Evolutionary conservation across 2,113 vertebrate genomes (phyloP).

Genomic region (Lampris megalopsis): DNA sequence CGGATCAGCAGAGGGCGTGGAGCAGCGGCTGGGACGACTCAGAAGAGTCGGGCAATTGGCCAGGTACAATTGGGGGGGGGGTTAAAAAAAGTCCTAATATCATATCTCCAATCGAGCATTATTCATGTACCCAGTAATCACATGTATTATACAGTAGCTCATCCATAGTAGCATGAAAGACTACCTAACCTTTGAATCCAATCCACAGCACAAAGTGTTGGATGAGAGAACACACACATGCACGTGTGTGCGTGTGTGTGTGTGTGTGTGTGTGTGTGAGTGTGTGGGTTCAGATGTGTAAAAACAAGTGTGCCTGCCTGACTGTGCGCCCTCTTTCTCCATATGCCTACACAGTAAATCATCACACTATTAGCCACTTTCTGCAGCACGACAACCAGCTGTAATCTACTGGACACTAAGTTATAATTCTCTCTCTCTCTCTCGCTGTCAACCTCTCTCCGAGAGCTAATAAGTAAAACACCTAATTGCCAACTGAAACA

Average conservation of each 20-base stretch:
- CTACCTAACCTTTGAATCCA: too few species aligned
- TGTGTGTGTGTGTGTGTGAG: neutral
- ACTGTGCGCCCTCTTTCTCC: slow-evolving; percentile 23
- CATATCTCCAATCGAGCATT: too few species aligned
- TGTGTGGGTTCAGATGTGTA: neutral
- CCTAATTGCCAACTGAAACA: slow-evolving; percentile 61
- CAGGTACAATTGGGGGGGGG: too few species aligned
- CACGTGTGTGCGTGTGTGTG: neutral
- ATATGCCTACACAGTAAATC: slow-evolving; percentile 57
- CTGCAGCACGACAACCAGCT: slow-evolving; percentile 60
- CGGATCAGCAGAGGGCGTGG: too few species aligned
- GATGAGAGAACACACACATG: too few species aligned
- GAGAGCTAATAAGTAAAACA: slow-evolving; percentile 67
- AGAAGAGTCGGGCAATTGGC: too few species aligned
- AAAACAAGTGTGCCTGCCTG: neutral
- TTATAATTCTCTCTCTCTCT: slow-evolving; percentile 33
- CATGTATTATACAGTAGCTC: too few species aligned
- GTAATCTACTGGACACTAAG: slow-evolving; percentile 62
- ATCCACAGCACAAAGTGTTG: too few species aligned
- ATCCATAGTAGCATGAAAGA: too few species aligned
- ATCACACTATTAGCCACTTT: slow-evolving; percentile 61
- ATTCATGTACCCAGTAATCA: too few species aligned
- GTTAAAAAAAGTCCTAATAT: too few species aligned
- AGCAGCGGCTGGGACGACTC: too few species aligned
- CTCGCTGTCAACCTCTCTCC: slow-evolving; percentile 35